These are phyloP conservation scores for Neotoma lepida DNA, from an alignment of 2,113 vertebrate genomes.

Conservation along the genomic window DNA sequence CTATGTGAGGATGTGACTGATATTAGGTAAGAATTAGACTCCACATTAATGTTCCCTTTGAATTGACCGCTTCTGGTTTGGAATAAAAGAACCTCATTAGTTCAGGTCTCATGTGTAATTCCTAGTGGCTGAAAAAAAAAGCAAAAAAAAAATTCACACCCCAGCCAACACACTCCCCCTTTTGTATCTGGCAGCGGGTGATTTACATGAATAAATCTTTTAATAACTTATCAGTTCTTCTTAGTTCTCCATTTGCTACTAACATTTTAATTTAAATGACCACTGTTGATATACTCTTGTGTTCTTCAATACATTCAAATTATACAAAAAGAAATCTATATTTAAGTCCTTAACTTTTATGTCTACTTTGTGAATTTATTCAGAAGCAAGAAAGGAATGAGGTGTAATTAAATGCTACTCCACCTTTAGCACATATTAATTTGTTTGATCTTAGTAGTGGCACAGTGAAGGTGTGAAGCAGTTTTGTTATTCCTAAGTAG, in stretches of 20 bases:
- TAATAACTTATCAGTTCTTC: background rate
- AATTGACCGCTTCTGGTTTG: background rate
- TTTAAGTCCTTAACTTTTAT: background rate
- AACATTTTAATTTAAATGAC: background rate
- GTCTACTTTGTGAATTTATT: background rate
- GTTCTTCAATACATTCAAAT: background rate
- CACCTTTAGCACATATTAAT: background rate
- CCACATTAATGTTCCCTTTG: background rate
- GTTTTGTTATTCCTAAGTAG: background rate
- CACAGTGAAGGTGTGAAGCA: background rate
- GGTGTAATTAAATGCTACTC: background rate
- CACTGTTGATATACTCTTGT: background rate
- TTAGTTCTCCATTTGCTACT: background rate
- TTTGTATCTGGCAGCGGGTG: background rate
- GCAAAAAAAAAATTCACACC: background rate
- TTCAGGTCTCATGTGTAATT: background rate
- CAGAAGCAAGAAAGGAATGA: background rate
- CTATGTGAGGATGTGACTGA: background rate
- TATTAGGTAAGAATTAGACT: background rate
- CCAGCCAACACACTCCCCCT: background rate
- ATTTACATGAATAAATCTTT: background rate
- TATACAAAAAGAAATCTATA: background rate
- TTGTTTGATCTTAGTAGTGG: slow-evolving; percentile 7
- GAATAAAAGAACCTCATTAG: background rate
- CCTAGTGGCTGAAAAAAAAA: background rate